These are phyloP conservation scores for Lycocerus yunnanus DNA, from an alignment of 2,888 invertebrate genomes.

Conservation along the genomic window DNA sequence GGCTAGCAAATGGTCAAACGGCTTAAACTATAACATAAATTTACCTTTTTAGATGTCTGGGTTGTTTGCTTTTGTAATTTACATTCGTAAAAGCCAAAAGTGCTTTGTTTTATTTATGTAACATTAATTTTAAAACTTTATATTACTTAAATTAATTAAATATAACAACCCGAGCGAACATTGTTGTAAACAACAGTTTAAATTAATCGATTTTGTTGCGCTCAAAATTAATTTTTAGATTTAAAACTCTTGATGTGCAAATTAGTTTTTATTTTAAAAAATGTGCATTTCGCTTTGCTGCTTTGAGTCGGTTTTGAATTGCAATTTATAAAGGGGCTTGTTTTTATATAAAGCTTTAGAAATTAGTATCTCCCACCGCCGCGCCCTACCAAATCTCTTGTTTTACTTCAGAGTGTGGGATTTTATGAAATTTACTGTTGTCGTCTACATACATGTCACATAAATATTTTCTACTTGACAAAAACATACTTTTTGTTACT, in stretches of 20 bases:
- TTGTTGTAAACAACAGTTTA: not conserved
- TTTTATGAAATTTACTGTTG: not conserved
- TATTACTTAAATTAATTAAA: not conserved
- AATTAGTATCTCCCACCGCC: not conserved
- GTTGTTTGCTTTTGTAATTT: not conserved
- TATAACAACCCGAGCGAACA: not conserved
- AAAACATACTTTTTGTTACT: not conserved
- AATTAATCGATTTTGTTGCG: not conserved
- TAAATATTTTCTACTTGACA: conserved; percentile 2
- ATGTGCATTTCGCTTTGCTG: not conserved
- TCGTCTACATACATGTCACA: not conserved
- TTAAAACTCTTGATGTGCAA: not conserved
- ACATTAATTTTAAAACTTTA: not conserved
- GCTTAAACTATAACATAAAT: not conserved
- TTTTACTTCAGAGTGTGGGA: not conserved
- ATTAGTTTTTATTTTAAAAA: not conserved
- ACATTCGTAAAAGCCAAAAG: not conserved
- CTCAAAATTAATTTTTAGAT: not conserved
- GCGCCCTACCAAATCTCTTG: not conserved
- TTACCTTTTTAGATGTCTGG: not conserved
- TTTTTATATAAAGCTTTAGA: not conserved
- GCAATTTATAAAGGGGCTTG: not conserved
- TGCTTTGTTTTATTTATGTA: not conserved
- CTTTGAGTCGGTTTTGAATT: not conserved
- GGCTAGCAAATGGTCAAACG: not conserved